phyloP scores from a whole-genome alignment of 1,140 invertebrate species.

The Zophobas atratus region DNA sequence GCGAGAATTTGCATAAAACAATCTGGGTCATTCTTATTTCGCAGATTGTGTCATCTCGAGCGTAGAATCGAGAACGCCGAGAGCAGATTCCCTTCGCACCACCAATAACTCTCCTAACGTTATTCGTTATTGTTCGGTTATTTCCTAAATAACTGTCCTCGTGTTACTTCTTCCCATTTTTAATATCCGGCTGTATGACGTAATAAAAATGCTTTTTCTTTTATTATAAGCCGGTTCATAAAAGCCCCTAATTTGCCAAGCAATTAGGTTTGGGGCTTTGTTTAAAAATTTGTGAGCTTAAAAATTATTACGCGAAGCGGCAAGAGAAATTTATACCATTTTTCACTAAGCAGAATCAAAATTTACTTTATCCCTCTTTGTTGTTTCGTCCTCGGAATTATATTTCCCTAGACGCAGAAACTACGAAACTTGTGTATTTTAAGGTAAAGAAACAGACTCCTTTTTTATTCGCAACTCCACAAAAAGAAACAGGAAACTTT shows the following conservation, averaged over 20 bases:
- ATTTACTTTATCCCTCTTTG: constrained; percentile 18
- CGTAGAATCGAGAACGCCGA: neutral
- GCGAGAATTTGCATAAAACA: constrained; percentile 17
- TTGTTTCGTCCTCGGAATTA: constrained; percentile 17
- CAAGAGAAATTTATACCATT: constrained; percentile 28
- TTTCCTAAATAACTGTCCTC: constrained; percentile 26
- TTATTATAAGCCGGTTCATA: constrained; percentile 22
- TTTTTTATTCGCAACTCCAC: constrained; percentile 17
- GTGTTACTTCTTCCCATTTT: constrained; percentile 34
- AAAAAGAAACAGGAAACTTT: constrained; percentile 27
- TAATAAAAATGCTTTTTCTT: constrained; percentile 33
- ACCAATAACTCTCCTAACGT: constrained; percentile 5
- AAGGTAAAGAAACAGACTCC: neutral
- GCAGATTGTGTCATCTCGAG: neutral
- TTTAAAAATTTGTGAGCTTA: constrained; percentile 21
- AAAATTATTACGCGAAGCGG: neutral
- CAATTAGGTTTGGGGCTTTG: constrained; percentile 20
- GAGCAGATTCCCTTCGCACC: neutral
- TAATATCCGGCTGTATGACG: constrained; percentile 25
- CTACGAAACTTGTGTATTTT: constrained; percentile 16
- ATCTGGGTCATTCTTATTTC: neutral
- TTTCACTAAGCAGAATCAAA: constrained; percentile 27
- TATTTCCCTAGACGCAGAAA: constrained; percentile 25
- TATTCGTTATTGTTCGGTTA: constrained; percentile 10
- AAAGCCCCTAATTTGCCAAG: constrained; percentile 9